Evolutionary conservation across 2,113 vertebrate species (phyloP).

Genomic region (Thunnus maccoyii): DNA sequence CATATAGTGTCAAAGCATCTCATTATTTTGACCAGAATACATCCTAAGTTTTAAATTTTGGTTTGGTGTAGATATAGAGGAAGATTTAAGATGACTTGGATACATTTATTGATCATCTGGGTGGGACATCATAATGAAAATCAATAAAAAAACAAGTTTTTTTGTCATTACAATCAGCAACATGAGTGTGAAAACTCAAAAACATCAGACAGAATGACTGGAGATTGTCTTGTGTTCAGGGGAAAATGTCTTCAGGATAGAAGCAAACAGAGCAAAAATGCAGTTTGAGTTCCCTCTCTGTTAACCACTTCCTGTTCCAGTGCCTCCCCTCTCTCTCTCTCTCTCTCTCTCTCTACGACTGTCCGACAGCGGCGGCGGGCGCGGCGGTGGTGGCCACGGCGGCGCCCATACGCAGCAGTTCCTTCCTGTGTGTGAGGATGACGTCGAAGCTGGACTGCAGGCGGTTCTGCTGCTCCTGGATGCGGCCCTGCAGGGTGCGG

Average conservation of each 20-base stretch:
- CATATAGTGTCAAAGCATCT: slow-evolving; percentile 27
- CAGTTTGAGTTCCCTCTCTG: neutral
- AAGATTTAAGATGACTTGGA: slow-evolving; percentile 1
- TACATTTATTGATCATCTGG: slow-evolving; percentile 36
- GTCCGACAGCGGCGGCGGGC: slow-evolving; percentile 76
- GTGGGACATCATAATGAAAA: slow-evolving; percentile 11
- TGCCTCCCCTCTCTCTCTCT: neutral
- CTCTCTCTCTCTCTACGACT: slow-evolving; percentile 64
- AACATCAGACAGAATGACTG: slow-evolving; percentile 6
- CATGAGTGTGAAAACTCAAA: slow-evolving; percentile 1
- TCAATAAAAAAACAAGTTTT: slow-evolving; percentile 11
- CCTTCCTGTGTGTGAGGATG: slow-evolving; percentile 96
- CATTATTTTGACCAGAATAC: slow-evolving; percentile 12
- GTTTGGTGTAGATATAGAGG: neutral
- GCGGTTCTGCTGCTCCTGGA: slow-evolving; percentile 94
- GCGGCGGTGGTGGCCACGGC: slow-evolving; percentile 32
- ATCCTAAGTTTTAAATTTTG: slow-evolving; percentile 1
- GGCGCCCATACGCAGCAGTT: slow-evolving; percentile 89
- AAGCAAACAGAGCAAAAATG: slow-evolving; percentile 4
- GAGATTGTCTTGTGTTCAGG: slow-evolving; percentile 26
- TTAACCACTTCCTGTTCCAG: slow-evolving; percentile 23
- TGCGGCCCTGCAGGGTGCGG: slow-evolving; percentile 89
- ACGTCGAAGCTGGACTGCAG: slow-evolving; percentile 96
- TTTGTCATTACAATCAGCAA: slow-evolving; percentile 24
- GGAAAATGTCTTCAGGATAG: slow-evolving; percentile 4